Evolutionary conservation across 2,888 invertebrate genomes (phyloP).

Genomic region (Cryptus armator): DNA sequence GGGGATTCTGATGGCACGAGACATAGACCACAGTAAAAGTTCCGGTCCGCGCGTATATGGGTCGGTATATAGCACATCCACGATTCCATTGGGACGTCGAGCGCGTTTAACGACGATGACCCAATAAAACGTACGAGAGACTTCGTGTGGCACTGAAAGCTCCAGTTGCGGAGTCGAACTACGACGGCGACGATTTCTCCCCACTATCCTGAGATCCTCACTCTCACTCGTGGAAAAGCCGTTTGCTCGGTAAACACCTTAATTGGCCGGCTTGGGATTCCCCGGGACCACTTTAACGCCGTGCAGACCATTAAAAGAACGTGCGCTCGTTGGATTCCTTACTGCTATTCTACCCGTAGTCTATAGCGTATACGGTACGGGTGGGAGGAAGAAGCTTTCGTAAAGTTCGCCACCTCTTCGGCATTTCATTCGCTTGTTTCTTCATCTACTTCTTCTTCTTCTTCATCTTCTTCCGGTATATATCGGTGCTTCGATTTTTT

Average conservation of each 20-base stretch:
- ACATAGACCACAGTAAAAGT: neutral
- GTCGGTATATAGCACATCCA: neutral
- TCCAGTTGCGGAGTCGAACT: neutral
- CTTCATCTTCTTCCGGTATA: neutral
- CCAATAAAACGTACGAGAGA: constrained; percentile 45
- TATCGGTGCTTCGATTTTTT: neutral
- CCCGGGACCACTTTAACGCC: constrained; percentile 71
- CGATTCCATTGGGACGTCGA: constrained; percentile 42
- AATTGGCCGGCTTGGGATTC: constrained; percentile 69
- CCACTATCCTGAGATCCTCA: neutral
- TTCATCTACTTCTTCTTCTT: neutral
- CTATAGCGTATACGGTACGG: neutral
- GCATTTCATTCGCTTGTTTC: neutral
- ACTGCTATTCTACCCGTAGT: constrained; percentile 15
- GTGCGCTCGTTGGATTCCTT: constrained; percentile 33
- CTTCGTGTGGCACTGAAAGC: constrained; percentile 19
- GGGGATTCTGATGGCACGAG: neutral
- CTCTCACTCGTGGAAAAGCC: constrained; percentile 60
- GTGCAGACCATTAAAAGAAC: constrained; percentile 60
- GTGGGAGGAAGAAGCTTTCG: neutral
- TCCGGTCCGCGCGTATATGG: neutral
- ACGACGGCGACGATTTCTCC: constrained; percentile 14
- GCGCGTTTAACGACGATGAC: constrained; percentile 46
- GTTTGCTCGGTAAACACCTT: constrained; percentile 71
- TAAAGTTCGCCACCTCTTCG: constrained; percentile 13